phyloP scores from a whole-genome alignment of 37 sponge, comb jelly and placozoan genomes.

The Axinella damicornis region DNA sequence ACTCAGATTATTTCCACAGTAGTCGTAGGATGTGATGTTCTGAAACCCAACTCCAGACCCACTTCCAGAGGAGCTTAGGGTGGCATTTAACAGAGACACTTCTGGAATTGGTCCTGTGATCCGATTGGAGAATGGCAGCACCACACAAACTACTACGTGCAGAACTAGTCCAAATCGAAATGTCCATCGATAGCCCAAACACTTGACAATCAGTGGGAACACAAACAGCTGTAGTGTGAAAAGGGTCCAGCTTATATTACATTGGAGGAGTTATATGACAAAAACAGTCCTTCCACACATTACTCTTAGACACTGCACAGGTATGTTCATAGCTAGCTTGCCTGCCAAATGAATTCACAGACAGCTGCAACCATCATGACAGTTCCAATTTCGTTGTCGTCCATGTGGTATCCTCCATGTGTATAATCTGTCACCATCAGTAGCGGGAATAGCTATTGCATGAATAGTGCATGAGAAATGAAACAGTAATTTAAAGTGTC shows the following conservation, averaged over 20 bases:
- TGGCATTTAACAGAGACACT: neutral
- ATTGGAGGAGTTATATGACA: too few relatives aligned
- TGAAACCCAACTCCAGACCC: neutral
- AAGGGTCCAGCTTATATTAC: too few relatives aligned
- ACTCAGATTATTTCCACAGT: constrained; percentile 3
- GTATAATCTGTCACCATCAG: constrained; percentile 74
- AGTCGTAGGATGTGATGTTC: neutral
- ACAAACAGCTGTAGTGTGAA: constrained; percentile 43
- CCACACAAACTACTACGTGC: constrained; percentile 6
- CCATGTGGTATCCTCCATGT: constrained; percentile 82
- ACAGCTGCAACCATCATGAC: constrained; percentile 40
- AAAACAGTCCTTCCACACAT: too few relatives aligned
- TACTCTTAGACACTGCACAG: too few relatives aligned
- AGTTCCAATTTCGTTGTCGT: constrained; percentile 76
- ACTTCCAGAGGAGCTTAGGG: neutral
- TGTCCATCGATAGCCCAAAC: constrained; percentile 52
- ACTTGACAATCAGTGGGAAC: constrained; percentile 57
- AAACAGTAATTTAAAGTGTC: too few relatives aligned
- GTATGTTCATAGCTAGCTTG: neutral
- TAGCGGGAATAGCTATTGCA: constrained; percentile 71
- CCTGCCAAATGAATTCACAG: constrained; percentile 68
- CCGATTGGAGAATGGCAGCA: constrained; percentile 73
- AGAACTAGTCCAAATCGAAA: constrained; percentile 24
- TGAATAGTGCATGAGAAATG: neutral
- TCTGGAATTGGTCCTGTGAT: constrained; percentile 76